Percentiles rank a stretch among this genome's conserved stretches.
These are phyloP conservation scores for Tetragonula carbonaria DNA, from an alignment of 2,888 invertebrate species.

Conservation along the genomic window DNA sequence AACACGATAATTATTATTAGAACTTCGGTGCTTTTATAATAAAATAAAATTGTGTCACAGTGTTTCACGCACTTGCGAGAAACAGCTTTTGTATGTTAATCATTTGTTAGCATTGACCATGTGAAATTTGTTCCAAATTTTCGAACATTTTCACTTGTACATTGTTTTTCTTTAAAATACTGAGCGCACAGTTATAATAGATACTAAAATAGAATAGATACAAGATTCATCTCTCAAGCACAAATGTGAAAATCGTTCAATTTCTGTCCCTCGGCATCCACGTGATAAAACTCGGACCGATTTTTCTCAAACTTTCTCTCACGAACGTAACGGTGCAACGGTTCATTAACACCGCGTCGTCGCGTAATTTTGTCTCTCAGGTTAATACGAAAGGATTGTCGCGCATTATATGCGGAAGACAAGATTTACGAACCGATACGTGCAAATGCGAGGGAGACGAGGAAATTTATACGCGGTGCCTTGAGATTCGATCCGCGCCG, in stretches of 20 bases:
- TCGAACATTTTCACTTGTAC: too few species aligned
- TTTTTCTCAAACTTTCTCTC: neutral
- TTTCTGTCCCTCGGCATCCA: too few species aligned
- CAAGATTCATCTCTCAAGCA: too few species aligned
- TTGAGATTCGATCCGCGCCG: constrained; percentile 11
- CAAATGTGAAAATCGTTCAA: too few species aligned
- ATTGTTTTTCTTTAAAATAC: too few species aligned
- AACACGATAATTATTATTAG: neutral
- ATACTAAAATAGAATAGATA: too few species aligned
- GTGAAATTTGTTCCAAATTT: neutral
- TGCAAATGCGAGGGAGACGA: constrained; percentile 18
- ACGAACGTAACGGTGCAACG: neutral
- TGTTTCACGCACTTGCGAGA: neutral
- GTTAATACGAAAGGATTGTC: neutral
- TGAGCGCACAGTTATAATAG: too few species aligned
- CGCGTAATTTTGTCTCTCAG: constrained; percentile 16
- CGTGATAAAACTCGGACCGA: neutral
- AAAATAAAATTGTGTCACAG: neutral
- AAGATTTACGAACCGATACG: constrained; percentile 36
- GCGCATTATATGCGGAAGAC: constrained; percentile 8
- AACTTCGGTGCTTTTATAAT: neutral
- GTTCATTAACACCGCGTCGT: neutral
- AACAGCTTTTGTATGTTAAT: neutral
- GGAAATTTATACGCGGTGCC: constrained; percentile 8
- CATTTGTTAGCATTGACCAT: neutral